Conservation (phyloP, 1,140 invertebrate species). For the Ruditapes philippinarum region DNA sequence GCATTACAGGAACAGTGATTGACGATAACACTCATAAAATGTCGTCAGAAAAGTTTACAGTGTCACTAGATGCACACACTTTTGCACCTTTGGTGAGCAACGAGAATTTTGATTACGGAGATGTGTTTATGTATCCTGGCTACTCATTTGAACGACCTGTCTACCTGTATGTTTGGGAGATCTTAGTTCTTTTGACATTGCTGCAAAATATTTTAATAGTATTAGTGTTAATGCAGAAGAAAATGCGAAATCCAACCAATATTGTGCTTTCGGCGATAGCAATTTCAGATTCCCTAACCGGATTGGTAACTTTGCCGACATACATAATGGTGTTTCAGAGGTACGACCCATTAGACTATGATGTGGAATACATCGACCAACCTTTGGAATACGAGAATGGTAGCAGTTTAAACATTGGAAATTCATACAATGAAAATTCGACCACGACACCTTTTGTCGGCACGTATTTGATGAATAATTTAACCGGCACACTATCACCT, state of each 20-base stretch:
- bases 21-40: too few relatives aligned
- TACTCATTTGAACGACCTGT: slow-evolving; percentile 22
- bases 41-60: too few relatives aligned
- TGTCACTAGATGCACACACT: too few relatives aligned
- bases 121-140: background rate
- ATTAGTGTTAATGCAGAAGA: slow-evolving; percentile 1
- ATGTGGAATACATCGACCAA: background rate
- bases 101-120: too few relatives aligned
- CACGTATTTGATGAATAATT: too few relatives aligned
- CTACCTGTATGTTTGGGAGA: slow-evolving; percentile 15
- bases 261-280: slow-evolving; percentile 22
- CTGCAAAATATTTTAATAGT: background rate
- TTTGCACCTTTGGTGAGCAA: too few relatives aligned
- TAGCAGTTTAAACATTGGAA: background rate
- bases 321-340: too few relatives aligned
- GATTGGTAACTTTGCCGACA: too few relatives aligned
- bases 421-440: background rate
- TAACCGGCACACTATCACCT: too few relatives aligned
- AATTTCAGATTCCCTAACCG: slow-evolving; percentile 32
- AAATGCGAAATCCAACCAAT: slow-evolving; percentile 1
- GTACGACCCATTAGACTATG: too few relatives aligned
- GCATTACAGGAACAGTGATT: too few relatives aligned
- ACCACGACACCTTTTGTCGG: background rate
- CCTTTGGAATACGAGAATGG: background rate
- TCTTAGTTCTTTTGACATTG: background rate